Evolutionary conservation across 2,888 invertebrate genomes (phyloP).

Genomic region (Dioctria rufipes): DNA sequence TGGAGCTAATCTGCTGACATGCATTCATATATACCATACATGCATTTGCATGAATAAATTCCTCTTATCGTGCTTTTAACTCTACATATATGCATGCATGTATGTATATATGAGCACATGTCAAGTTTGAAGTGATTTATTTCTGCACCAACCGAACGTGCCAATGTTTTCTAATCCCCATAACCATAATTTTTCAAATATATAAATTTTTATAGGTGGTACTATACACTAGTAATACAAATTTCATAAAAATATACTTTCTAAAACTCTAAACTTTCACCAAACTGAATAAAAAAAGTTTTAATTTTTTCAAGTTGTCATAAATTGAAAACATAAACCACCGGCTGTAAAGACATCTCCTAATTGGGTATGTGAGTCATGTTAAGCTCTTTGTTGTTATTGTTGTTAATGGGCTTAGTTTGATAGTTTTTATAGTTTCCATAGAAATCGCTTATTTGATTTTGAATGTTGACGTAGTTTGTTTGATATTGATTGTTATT

Average conservation of each 20-base stretch:
- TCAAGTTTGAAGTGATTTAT: slow-evolving; percentile 10
- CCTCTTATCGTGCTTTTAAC: neutral
- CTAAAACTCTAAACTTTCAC: neutral
- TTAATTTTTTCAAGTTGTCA: slow-evolving; percentile 8
- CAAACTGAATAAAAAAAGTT: slow-evolving; percentile 10
- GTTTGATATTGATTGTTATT: too few relatives aligned
- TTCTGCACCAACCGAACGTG: slow-evolving; percentile 22
- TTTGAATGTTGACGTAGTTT: too few relatives aligned
- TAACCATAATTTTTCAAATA: neutral
- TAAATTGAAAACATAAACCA: slow-evolving; percentile 31
- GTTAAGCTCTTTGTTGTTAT: neutral
- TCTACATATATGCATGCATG: neutral
- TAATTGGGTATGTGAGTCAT: slow-evolving; percentile 44
- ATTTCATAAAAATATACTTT: neutral
- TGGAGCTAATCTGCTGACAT: neutral
- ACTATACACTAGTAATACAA: too few relatives aligned
- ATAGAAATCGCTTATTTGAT: neutral
- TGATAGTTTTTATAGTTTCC: neutral
- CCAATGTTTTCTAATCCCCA: neutral
- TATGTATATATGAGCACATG: slow-evolving; percentile 25
- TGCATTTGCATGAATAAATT: neutral
- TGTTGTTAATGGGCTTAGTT: slow-evolving; percentile 12
- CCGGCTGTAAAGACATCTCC: slow-evolving; percentile 26
- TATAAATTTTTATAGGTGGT: too few relatives aligned
- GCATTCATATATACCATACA: slow-evolving; percentile 2